Base-by-base conservation (phyloP, 2,797 vertebrate genomes). In the Dicrostonyx torquatus region DNA sequence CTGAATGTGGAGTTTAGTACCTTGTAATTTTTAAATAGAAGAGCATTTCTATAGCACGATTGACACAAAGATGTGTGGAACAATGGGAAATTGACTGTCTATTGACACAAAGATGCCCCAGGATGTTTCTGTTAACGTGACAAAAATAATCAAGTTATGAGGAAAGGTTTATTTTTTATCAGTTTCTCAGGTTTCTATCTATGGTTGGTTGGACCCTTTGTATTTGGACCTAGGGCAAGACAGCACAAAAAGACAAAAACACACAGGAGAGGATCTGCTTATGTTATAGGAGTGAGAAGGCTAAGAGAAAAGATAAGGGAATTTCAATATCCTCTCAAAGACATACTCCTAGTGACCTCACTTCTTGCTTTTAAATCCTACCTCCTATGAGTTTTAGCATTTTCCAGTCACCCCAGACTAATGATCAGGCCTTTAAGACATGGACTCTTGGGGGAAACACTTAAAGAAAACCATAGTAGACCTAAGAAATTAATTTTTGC, bases 401-500 rank as follows among this genome's bases (percentile, higher is more conserved):
- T 43, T 84, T 37, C 82, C 31, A 68, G 5, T 66, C 34, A 50
- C 31, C 31, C 24, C 18, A 68, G 62, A 50, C 18, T 86, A 50
- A 37, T 53, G 20, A 68, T 48, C 31, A 50, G 45, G 7, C 12
- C 20, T 50, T 86, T 86, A 86, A 37, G 45, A 40, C 34, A 37
- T n/a, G 29, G 7, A 29, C 34, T 22, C 37, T 68, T 66, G 29
- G 40, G 31, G 31, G 7, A 34, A 79, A 79, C 62, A 58, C 48
- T 92, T 92, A 77, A n/a, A 37, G 11, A 31, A 77, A 66, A 22
- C 3, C 37, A 83, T 62, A 83, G 26, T 64, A 78, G 5, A 83
- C 70, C 22, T 83, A 40, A 50, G 43, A 92, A 88, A 84, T 91
- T 53, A 64, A 66, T 87, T 87, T 94, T 84, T 43, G 8, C 34